Conservation (phyloP, 2,888 invertebrate species). For the Chrysolina haemoptera region DNA sequence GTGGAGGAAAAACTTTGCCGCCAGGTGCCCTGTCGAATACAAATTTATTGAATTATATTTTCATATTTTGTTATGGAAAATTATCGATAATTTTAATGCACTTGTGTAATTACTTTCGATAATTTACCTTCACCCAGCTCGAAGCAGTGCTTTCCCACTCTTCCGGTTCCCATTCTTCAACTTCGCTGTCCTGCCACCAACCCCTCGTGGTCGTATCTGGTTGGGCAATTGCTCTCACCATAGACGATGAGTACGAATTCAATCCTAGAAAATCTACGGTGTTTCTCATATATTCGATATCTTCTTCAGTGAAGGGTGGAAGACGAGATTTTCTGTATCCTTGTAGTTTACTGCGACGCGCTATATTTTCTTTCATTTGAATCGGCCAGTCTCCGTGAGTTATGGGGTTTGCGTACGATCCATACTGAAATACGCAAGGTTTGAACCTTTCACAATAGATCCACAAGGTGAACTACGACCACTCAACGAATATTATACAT, state of each 20-base stretch:
- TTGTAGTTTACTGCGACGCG: constrained; percentile 73
- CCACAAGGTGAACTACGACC: too few species aligned
- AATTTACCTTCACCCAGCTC: constrained; percentile 32
- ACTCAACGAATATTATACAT: too few species aligned
- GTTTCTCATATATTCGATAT: constrained; percentile 75
- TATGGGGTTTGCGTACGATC: constrained; percentile 72
- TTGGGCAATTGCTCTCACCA: constrained; percentile 63
- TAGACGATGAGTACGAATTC: constrained; percentile 80
- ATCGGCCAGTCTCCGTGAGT: constrained; percentile 79
- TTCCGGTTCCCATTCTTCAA: constrained; percentile 39
- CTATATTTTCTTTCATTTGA: constrained; percentile 75
- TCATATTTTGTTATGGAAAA: too few species aligned
- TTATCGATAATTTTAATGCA: too few species aligned
- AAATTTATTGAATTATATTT: too few species aligned
- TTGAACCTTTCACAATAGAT: too few species aligned
- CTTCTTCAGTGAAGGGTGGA: constrained; percentile 74
- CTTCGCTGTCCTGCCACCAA: constrained; percentile 40
- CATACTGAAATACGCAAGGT: constrained; percentile 43
- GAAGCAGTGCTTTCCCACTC: constrained; percentile 44
- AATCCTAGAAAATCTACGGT: constrained; percentile 82
- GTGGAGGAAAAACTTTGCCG: too few species aligned
- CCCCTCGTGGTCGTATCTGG: constrained; percentile 21
- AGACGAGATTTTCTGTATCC: constrained; percentile 75
- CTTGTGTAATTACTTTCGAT: too few species aligned
- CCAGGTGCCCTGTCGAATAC: too few species aligned